These are phyloP conservation scores for Cosmia pyralina DNA, from an alignment of 2,888 invertebrate species.

Conservation along the genomic window DNA sequence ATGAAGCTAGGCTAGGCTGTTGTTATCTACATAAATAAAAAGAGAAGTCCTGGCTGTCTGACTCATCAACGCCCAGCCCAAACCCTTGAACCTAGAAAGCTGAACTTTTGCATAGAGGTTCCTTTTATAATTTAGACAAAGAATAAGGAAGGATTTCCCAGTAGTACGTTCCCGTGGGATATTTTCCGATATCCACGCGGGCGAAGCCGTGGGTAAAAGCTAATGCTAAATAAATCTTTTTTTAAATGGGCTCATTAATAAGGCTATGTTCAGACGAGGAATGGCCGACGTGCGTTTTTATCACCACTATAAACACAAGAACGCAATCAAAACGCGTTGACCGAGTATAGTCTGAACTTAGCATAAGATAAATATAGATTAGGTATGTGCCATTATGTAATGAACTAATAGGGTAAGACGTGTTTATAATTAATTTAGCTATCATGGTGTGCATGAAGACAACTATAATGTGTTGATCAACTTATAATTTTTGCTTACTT, in stretches of 20 bases:
- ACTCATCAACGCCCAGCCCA: too few species aligned
- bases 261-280: constrained; percentile 5
- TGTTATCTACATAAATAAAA: too few species aligned
- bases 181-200: too few species aligned
- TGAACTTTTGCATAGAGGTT: too few species aligned
- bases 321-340: constrained; percentile 32
- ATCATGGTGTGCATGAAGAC: too few species aligned
- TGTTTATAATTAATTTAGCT: neutral
- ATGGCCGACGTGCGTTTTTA: constrained; percentile 16
- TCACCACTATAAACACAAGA: constrained; percentile 31
- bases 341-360: constrained; percentile 18
- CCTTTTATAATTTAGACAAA: too few species aligned
- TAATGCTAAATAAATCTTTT: neutral
- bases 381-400: constrained; percentile 31
- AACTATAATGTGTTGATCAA: neutral
- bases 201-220: too few species aligned
- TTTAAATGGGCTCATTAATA: neutral
- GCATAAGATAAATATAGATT: constrained; percentile 17
- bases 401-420: neutral
- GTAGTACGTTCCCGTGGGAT: too few species aligned
- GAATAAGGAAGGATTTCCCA: too few species aligned
- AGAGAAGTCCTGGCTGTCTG: too few species aligned
- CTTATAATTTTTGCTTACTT: neutral
- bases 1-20: too few species aligned
- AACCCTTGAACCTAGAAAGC: too few species aligned